Conservation (phyloP, 2,797 vertebrate genomes). For the Eptatretus atami region DNA sequence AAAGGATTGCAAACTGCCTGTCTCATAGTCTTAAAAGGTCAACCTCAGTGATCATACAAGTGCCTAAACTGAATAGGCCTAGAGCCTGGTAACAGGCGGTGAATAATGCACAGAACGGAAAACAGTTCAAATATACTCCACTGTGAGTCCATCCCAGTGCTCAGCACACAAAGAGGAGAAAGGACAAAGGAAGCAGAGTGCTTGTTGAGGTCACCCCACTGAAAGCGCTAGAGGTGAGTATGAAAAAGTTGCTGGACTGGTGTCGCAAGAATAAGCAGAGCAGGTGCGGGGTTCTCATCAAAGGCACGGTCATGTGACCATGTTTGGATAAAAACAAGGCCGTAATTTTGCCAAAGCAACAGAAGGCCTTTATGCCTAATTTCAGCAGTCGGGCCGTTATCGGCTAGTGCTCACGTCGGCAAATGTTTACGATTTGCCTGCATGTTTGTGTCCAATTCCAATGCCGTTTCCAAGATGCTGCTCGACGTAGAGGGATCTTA, state of each 20-base stretch:
- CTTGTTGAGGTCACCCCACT: background rate
- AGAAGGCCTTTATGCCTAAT: background rate
- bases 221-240: too few relatives aligned
- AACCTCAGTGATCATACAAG: slow-evolving; percentile 1
- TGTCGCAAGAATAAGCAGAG: slow-evolving; percentile 1
- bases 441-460: too few relatives aligned
- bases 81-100: slow-evolving; percentile 2
- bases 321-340: slow-evolving; percentile 4
- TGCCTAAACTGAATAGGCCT: slow-evolving; percentile 2
- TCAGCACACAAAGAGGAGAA: background rate
- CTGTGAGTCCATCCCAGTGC: slow-evolving; percentile 5
- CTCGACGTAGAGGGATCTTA: too few relatives aligned
- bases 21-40: slow-evolving; percentile 5
- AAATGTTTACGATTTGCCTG: too few relatives aligned
- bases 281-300: slow-evolving; percentile 3
- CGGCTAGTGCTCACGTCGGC: too few relatives aligned
- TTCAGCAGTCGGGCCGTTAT: background rate
- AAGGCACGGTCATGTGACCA: slow-evolving; percentile 4
- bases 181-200: background rate
- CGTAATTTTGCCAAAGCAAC: slow-evolving; percentile 5
- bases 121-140: slow-evolving; percentile 5
- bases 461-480: too few relatives aligned
- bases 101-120: slow-evolving; percentile 5
- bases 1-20: background rate
- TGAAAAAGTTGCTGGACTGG: background rate